A percentile compares a stretch with the other conserved stretches of the same genome.
These are phyloP conservation scores for Brachionus asplanchnoidis DNA, from an alignment of 1,140 invertebrate genomes.

Conservation along the genomic window DNA sequence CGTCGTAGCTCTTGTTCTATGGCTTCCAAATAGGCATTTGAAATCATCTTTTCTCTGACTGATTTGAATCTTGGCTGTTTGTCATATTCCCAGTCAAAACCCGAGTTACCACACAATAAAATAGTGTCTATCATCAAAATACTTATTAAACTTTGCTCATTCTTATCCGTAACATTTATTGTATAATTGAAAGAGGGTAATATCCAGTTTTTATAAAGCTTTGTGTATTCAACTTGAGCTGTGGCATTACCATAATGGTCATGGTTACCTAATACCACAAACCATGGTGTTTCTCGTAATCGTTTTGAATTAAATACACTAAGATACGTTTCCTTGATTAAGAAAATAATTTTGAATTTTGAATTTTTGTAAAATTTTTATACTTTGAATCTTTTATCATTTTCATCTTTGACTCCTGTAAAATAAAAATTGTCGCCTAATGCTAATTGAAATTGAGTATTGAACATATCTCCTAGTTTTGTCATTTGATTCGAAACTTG, in stretches of 20 bases:
- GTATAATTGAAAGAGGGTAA: conserved; percentile 52
- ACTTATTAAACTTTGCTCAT: conserved; percentile 46
- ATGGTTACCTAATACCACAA: conserved; percentile 56
- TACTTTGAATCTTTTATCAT: conserved; percentile 47
- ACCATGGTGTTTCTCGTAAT: conserved; percentile 51
- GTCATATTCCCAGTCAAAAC: conserved; percentile 44
- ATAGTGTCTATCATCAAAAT: conserved; percentile 59
- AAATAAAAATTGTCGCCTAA: conserved; percentile 48
- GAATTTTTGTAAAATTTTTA: background rate
- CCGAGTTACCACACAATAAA: conserved; percentile 56
- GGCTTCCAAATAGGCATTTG: conserved; percentile 8
- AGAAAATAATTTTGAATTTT: background rate
- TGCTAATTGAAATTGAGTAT: conserved; percentile 43
- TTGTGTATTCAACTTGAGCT: conserved; percentile 54
- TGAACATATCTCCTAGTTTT: conserved; percentile 11
- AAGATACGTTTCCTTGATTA: conserved; percentile 48
- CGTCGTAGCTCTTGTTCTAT: background rate
- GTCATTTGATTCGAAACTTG: conserved; percentile 26
- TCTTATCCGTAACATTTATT: conserved; percentile 46
- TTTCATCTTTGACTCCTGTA: conserved; percentile 45
- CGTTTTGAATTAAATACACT: conserved; percentile 45
- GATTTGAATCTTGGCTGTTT: conserved; percentile 19
- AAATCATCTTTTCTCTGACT: conserved; percentile 1
- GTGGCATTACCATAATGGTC: conserved; percentile 57
- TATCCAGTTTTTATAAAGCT: conserved; percentile 56